Evolutionary conservation across 2,888 invertebrate genomes (phyloP).

Genomic region (Choristoneura rosaceana): DNA sequence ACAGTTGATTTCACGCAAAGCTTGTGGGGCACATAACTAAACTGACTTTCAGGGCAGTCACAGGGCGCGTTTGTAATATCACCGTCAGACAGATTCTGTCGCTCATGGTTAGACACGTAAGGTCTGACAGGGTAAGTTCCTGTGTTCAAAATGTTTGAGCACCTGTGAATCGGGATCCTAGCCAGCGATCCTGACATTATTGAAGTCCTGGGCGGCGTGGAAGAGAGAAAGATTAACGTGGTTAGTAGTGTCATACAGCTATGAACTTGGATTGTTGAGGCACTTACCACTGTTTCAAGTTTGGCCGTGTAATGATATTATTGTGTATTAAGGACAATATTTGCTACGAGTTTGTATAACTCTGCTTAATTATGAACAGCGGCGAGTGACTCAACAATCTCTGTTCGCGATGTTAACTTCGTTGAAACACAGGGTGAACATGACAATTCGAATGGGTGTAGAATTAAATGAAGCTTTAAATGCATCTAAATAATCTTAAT

Average conservation of each 20-base stretch:
- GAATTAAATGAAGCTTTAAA: too few species aligned
- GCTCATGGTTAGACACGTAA: not conserved
- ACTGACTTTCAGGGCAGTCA: constrained; percentile 70
- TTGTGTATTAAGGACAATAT: too few species aligned
- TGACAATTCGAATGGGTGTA: too few species aligned
- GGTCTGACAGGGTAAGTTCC: not conserved
- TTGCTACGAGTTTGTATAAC: too few species aligned
- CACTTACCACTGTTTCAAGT: too few species aligned
- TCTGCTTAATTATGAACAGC: too few species aligned
- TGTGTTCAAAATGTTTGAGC: constrained; percentile 55
- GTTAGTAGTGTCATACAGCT: not conserved
- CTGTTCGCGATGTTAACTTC: too few species aligned
- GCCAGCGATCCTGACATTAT: constrained; percentile 81
- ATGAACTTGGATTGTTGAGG: too few species aligned
- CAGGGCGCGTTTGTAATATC: constrained; percentile 63
- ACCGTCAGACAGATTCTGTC: constrained; percentile 52
- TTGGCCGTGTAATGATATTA: too few species aligned
- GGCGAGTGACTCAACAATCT: too few species aligned
- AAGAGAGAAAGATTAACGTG: constrained; percentile 46
- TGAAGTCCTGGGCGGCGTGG: constrained; percentile 78
- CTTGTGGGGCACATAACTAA: constrained; percentile 71
- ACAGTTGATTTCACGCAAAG: constrained; percentile 70
- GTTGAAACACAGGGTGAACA: too few species aligned
- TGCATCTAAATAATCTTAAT: too few species aligned
- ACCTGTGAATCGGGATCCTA: constrained; percentile 84